phyloP scores from a whole-genome alignment of 2,113 vertebrate species.

The Vicugna pacos region DNA sequence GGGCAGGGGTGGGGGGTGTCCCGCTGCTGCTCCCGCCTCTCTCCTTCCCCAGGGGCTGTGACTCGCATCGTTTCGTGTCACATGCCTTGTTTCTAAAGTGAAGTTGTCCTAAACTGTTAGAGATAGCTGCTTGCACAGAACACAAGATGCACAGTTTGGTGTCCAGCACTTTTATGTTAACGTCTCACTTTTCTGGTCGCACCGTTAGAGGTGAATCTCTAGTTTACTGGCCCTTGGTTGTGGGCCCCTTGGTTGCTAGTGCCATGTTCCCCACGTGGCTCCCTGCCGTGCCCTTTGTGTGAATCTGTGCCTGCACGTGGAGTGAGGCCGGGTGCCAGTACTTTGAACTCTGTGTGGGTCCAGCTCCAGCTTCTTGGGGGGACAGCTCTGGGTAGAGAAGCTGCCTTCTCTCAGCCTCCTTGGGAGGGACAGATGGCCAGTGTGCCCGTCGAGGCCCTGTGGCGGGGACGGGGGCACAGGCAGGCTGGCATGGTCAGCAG shows the following conservation, averaged over 20 bases:
- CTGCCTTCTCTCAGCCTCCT: not conserved
- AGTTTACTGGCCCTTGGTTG: too few species aligned
- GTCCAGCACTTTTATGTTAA: not conserved
- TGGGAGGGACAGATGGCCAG: not conserved
- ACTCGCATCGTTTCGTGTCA: not conserved
- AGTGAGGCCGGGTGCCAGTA: rapidly evolving
- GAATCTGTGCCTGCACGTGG: not conserved
- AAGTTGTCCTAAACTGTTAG: not conserved
- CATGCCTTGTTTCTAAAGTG: not conserved
- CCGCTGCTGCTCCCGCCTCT: rapidly evolving
- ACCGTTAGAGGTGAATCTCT: not conserved
- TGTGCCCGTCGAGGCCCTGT: not conserved
- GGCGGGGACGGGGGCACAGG: too few species aligned
- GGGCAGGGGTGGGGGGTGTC: too few species aligned
- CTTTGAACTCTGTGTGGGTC: too few species aligned
- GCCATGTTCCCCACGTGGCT: not conserved
- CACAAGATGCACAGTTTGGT: not conserved
- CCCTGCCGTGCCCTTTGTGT: too few species aligned
- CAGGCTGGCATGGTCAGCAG: not conserved
- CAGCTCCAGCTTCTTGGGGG: not conserved
- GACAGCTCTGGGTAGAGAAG: not conserved
- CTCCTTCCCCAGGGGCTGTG: not conserved
- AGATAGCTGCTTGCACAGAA: not conserved
- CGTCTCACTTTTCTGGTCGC: too few species aligned
- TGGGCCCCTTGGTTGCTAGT: not conserved